These are phyloP conservation scores for Gouania willdenowi DNA, from an alignment of 2,797 vertebrate species.

Conservation along the genomic window DNA sequence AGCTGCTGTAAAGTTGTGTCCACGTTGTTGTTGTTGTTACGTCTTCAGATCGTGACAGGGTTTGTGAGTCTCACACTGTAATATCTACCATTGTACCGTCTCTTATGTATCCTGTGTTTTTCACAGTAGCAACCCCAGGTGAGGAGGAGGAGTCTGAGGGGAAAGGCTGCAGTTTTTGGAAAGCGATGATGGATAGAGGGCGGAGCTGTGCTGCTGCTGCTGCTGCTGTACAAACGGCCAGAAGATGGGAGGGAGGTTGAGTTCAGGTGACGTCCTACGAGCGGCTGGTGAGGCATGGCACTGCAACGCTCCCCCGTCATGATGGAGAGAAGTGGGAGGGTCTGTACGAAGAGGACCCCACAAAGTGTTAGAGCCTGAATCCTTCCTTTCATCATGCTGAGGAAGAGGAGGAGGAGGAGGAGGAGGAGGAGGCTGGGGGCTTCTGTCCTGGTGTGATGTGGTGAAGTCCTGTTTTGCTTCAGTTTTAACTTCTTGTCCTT, in stretches of 20 bases:
- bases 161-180: constrained; percentile 60
- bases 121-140: constrained; percentile 54
- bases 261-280: constrained; percentile 57
- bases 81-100: too few relatives aligned
- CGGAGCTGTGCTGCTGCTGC: neutral
- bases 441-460: constrained; percentile 13
- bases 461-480: constrained; percentile 36
- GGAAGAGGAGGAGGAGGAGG: constrained; percentile 5
- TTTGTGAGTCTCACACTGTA: too few relatives aligned
- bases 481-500: constrained; percentile 37
- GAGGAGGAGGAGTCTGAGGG: constrained; percentile 50
- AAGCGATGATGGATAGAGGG: constrained; percentile 24
- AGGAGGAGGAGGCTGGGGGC: constrained; percentile 8
- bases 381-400: constrained; percentile 23
- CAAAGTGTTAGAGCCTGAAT: constrained; percentile 35
- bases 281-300: constrained; percentile 41
- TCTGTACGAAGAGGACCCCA: constrained; percentile 35
- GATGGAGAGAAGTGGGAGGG: constrained; percentile 53
- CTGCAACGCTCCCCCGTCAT: constrained; percentile 41
- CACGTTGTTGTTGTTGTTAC: too few relatives aligned
- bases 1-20: too few relatives aligned
- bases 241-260: constrained; percentile 57
- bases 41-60: too few relatives aligned
- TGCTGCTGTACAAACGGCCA: constrained; percentile 66
- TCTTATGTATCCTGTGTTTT: too few relatives aligned